Evolutionary conservation across 1,140 invertebrate species (phyloP).

Genomic region (Globodera ellingtonae): DNA sequence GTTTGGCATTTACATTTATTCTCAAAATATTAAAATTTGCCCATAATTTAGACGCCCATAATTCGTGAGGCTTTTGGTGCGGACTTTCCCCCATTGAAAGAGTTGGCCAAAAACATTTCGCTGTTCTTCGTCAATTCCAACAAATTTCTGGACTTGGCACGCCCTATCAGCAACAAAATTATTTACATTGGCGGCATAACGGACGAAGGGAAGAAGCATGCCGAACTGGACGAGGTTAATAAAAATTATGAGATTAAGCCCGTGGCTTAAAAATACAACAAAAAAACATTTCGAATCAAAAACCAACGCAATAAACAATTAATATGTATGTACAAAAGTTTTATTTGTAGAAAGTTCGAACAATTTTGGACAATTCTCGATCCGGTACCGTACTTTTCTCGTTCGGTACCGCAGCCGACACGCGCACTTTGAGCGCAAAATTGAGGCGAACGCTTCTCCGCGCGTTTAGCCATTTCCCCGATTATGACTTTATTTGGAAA

Average conservation of each 20-base stretch:
- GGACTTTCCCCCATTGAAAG: slow-evolving; percentile 37
- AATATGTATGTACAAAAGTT: slow-evolving; percentile 8
- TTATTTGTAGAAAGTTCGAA: slow-evolving; percentile 31
- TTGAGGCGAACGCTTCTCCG: slow-evolving; percentile 39
- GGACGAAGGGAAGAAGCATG: neutral
- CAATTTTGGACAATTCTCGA: slow-evolving; percentile 30
- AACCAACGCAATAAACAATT: no score
- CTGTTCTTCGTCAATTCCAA: slow-evolving; percentile 49
- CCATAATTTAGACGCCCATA: slow-evolving; percentile 22
- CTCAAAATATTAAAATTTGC: slow-evolving; percentile 2
- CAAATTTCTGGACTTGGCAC: slow-evolving; percentile 42
- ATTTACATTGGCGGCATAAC: slow-evolving; percentile 52
- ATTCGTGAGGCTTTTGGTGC: slow-evolving; percentile 20
- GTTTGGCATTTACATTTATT: neutral
- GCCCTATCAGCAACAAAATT: slow-evolving; percentile 47
- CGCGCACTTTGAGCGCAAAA: slow-evolving; percentile 23
- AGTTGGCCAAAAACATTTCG: slow-evolving; percentile 34
- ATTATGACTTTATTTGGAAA: slow-evolving; percentile 56
- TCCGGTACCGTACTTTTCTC: slow-evolving; percentile 44
- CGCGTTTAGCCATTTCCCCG: slow-evolving; percentile 45
- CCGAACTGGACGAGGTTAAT: slow-evolving; percentile 1
- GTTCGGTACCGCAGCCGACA: slow-evolving; percentile 50
- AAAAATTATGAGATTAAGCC: neutral
- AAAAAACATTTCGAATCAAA: neutral
- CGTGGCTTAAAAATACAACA: no score